phyloP scores from a whole-genome alignment of 2,888 invertebrate genomes.

The Gibbula magus region DNA sequence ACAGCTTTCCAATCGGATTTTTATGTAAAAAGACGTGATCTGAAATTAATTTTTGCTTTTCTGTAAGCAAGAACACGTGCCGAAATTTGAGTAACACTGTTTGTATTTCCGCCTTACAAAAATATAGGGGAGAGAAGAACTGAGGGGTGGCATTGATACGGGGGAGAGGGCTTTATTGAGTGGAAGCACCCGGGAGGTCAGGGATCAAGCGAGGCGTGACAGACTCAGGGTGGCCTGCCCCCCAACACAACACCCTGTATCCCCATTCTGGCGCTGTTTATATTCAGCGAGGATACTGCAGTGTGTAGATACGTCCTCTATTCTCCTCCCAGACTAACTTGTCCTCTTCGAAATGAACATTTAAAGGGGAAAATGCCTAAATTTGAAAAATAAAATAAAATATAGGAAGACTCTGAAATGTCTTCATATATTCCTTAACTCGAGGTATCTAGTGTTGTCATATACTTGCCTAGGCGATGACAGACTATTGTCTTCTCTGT shows the following conservation, averaged over 20 bases:
- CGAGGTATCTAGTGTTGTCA: too few species aligned
- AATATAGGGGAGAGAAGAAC: not conserved
- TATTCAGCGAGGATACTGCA: not conserved
- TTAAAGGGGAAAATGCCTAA: too few species aligned
- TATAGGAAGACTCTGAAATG: too few species aligned
- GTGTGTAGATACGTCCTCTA: too few species aligned
- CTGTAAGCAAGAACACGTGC: conserved; percentile 23
- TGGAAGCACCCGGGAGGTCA: not conserved
- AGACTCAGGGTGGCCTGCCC: not conserved
- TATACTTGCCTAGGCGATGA: too few species aligned
- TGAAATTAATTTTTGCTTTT: conserved; percentile 23
- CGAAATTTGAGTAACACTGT: conserved; percentile 8
- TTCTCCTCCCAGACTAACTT: too few species aligned
- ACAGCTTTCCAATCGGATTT: conserved; percentile 23
- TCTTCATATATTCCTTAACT: too few species aligned
- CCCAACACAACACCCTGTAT: not conserved
- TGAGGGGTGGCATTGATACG: not conserved
- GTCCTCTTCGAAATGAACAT: too few species aligned
- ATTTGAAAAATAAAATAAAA: too few species aligned
- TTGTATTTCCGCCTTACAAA: conserved; percentile 20
- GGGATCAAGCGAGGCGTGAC: not conserved
- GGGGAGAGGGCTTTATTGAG: not conserved
- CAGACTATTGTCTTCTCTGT: too few species aligned
- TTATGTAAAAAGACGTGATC: conserved; percentile 19
- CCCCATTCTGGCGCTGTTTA: not conserved